Percentiles rank a stretch among this genome's conserved stretches.
phyloP scores from a whole-genome alignment of 2,797 vertebrate genomes.

The Fistularia tabacaria region DNA sequence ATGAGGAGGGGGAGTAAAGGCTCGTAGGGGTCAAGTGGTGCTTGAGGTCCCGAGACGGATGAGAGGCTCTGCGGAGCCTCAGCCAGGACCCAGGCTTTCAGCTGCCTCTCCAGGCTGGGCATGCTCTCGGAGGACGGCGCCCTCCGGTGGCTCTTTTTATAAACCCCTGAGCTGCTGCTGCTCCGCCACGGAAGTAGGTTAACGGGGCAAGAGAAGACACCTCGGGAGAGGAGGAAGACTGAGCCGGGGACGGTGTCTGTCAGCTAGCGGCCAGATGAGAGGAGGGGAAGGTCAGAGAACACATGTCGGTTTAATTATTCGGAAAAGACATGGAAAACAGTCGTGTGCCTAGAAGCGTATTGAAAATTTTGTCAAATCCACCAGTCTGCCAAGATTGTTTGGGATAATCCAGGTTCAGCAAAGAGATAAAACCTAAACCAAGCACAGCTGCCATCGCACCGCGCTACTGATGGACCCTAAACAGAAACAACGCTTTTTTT shows the following conservation, averaged over 20 bases:
- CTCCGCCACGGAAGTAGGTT: slow-evolving; percentile 86
- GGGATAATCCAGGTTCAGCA: no score
- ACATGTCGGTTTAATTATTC: not conserved
- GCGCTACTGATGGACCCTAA: no score
- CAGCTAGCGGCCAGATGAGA: slow-evolving; percentile 47
- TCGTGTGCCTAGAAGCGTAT: no score
- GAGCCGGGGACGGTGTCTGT: slow-evolving; percentile 58
- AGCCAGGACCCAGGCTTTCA: slow-evolving; percentile 58
- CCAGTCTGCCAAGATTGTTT: no score
- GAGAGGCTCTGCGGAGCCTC: slow-evolving; percentile 45
- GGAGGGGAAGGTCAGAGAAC: not conserved
- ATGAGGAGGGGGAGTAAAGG: slow-evolving; percentile 81
- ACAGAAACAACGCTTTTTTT: no score
- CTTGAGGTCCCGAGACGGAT: slow-evolving; percentile 39
- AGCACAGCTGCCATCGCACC: no score
- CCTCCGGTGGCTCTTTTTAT: slow-evolving; percentile 76
- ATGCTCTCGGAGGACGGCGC: slow-evolving; percentile 77
- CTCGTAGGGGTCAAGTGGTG: slow-evolving; percentile 65
- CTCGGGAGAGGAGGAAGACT: slow-evolving; percentile 80
- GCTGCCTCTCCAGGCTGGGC: slow-evolving; percentile 76
- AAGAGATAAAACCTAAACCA: no score
- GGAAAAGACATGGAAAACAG: no score
- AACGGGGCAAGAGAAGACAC: slow-evolving; percentile 75
- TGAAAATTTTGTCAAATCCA: no score
- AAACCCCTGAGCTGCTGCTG: slow-evolving; percentile 64